Percentiles rank a stretch among this genome's conserved stretches.
These are phyloP conservation scores for Hoplostethus atlanticus DNA, from an alignment of 2,797 vertebrate genomes.

Conservation along the genomic window DNA sequence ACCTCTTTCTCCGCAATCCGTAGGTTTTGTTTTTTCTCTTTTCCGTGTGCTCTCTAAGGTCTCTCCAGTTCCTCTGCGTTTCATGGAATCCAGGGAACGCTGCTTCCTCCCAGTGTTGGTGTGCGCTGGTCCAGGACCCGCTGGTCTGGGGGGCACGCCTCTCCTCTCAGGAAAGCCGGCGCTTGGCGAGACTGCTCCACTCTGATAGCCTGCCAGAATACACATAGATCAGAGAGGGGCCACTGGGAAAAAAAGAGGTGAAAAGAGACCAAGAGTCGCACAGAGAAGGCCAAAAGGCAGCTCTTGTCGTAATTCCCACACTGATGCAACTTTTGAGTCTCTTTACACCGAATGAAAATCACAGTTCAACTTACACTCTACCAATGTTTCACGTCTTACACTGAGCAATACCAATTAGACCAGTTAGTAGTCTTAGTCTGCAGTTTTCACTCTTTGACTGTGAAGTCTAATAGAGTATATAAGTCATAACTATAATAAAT, in stretches of 20 bases:
- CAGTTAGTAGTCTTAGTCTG: constrained; percentile 37
- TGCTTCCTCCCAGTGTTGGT: constrained; percentile 68
- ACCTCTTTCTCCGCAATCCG: constrained; percentile 4
- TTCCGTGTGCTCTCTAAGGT: constrained; percentile 38
- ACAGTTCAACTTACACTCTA: background rate
- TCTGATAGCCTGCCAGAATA: constrained; percentile 80
- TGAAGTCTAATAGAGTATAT: constrained; percentile 13
- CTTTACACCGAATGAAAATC: constrained; percentile 6
- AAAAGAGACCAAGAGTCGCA: constrained; percentile 47
- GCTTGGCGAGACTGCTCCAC: constrained; percentile 68
- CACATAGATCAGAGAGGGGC: constrained; percentile 70
- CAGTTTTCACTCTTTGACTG: constrained; percentile 52
- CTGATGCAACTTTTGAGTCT: constrained; percentile 18
- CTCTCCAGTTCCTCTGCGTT: constrained; percentile 63
- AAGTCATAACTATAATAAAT: background rate
- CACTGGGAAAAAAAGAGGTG: constrained; percentile 34
- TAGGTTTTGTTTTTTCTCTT: background rate
- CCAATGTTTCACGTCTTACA: background rate
- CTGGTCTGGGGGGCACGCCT: constrained; percentile 69
- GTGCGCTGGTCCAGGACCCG: constrained; percentile 56
- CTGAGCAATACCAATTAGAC: background rate
- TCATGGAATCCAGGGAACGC: constrained; percentile 72
- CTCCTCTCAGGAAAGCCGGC: constrained; percentile 78
- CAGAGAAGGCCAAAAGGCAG: constrained; percentile 43
- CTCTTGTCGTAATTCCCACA: constrained; percentile 48